Conservation (phyloP, 2,113 vertebrate genomes). For the Bos taurus region DNA sequence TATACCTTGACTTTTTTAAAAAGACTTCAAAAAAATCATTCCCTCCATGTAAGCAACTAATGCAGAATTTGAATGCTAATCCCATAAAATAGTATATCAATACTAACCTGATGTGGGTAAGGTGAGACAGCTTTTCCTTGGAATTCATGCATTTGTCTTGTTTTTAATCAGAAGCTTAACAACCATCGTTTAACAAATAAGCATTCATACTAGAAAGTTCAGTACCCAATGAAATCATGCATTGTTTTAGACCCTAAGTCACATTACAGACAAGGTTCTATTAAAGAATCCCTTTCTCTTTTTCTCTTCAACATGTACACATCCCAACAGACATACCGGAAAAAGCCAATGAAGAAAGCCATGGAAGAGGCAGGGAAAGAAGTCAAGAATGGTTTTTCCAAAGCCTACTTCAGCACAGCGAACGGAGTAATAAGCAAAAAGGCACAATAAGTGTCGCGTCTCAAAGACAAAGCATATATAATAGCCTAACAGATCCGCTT, state of each 20-base stretch:
- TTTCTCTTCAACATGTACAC: background rate
- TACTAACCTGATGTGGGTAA: background rate
- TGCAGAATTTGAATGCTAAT: background rate
- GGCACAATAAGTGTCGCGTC: slow-evolving; percentile 72
- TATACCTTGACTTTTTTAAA: background rate
- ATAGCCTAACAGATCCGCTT: slow-evolving; percentile 33
- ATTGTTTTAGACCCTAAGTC: background rate
- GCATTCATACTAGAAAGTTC: background rate
- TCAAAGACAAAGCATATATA: background rate
- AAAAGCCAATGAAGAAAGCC: slow-evolving; percentile 75
- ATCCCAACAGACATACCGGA: slow-evolving; percentile 83
- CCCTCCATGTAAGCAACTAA: background rate
- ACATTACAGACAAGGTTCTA: background rate
- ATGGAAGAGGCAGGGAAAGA: slow-evolving; percentile 70
- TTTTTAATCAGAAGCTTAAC: background rate
- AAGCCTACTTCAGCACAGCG: slow-evolving; percentile 73
- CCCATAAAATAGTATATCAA: background rate
- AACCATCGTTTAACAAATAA: background rate
- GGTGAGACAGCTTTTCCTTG: background rate
- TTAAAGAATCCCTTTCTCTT: background rate
- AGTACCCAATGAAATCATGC: background rate
- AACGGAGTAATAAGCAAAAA: slow-evolving; percentile 84
- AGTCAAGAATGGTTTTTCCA: slow-evolving; percentile 83
- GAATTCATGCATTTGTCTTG: background rate
- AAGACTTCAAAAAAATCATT: background rate